These are phyloP conservation scores for Numenius arquata DNA, from an alignment of 2,113 vertebrate species.

Conservation along the genomic window DNA sequence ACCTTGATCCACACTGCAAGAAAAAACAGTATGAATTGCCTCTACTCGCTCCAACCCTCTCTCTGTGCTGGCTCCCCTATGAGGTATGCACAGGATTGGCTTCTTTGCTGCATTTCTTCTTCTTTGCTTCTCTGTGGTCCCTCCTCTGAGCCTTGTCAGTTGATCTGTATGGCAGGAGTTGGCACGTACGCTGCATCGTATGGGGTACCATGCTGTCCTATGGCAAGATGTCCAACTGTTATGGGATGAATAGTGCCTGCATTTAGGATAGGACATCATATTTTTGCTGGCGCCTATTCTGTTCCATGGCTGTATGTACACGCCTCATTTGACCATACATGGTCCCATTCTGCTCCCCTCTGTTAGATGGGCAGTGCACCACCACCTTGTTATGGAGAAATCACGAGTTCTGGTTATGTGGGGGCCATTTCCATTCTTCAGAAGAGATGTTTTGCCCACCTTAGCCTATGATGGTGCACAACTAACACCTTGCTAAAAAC, in stretches of 20 bases:
- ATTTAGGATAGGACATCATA: background rate
- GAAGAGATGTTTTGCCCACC: background rate
- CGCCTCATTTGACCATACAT: background rate
- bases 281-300: background rate
- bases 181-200: background rate
- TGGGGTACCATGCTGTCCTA: background rate
- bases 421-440: background rate
- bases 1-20: background rate
- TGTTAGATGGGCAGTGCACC: background rate
- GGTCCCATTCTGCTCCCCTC: background rate
- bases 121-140: no score
- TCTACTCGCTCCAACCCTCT: background rate
- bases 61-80: background rate
- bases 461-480: background rate
- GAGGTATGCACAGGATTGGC: background rate
- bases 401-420: background rate
- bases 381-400: background rate
- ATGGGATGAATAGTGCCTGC: background rate
- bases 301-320: background rate
- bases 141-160: background rate
- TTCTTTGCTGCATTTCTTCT: background rate
- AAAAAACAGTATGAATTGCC: background rate
- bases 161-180: background rate
- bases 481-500: background rate
- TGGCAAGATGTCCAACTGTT: background rate